A percentile compares a stretch with the other conserved stretches of the same genome.
Conservation (phyloP, 2,888 invertebrate species). For the Sphaerolaimus hirsutus region DNA sequence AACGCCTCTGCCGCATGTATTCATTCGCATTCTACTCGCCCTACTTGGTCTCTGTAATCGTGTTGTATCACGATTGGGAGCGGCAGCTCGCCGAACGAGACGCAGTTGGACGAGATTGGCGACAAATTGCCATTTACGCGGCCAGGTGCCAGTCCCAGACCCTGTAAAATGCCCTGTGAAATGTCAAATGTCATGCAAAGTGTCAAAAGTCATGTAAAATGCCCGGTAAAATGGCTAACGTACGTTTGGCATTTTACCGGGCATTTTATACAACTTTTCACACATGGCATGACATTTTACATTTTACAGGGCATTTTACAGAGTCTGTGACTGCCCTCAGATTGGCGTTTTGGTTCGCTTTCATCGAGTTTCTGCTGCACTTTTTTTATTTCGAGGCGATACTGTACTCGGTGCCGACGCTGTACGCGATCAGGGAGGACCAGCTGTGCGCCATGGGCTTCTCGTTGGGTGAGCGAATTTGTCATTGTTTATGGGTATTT, state of each 20-base stretch:
- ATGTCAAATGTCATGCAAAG: no score
- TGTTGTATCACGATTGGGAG: slow-evolving; percentile 22
- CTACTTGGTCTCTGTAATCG: slow-evolving; percentile 26
- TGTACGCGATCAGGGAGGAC: background rate
- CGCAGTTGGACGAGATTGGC: slow-evolving; percentile 10
- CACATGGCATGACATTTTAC: no score
- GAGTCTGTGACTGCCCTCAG: no score
- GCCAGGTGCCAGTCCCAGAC: no score
- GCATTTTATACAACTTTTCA: no score
- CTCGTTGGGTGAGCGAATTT: background rate
- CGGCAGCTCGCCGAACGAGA: slow-evolving; percentile 14
- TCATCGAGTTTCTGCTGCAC: slow-evolving; percentile 24
- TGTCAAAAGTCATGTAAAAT: no score
- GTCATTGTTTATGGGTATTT: background rate
- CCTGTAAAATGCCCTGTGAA: no score
- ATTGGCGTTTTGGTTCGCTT: slow-evolving; percentile 25
- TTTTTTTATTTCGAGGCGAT: slow-evolving; percentile 28
- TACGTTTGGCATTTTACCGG: no score
- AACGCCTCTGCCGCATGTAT: slow-evolving; percentile 12
- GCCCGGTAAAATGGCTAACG: no score
- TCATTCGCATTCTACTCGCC: slow-evolving; percentile 9
- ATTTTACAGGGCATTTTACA: no score
- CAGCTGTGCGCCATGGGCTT: background rate
- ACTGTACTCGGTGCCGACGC: slow-evolving; percentile 6
- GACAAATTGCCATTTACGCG: slow-evolving; percentile 9